Evolutionary conservation across 2,113 vertebrate species (phyloP).

Genomic region (Typhlomys cinereus): DNA sequence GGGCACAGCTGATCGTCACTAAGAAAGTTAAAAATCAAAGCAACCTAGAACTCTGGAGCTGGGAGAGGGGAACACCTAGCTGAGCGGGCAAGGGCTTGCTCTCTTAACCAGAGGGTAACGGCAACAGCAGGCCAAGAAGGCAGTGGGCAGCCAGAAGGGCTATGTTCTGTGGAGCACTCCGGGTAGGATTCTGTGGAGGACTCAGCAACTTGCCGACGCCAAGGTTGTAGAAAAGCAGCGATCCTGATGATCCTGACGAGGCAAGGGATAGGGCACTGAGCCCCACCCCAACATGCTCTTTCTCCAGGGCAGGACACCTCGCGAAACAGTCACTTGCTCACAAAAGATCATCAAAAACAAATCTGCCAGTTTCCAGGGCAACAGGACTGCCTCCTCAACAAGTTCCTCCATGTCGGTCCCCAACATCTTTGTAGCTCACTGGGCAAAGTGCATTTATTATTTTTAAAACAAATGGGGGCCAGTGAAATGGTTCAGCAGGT

Average conservation of each 20-base stretch:
- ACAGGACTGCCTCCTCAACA: neutral
- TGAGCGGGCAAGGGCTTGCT: neutral
- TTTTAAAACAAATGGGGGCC: too few relatives aligned
- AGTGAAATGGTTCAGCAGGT: too few relatives aligned
- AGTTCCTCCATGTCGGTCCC: conserved; percentile 48
- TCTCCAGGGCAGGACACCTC: neutral
- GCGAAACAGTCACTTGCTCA: neutral
- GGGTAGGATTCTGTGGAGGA: neutral
- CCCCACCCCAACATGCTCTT: neutral
- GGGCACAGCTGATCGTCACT: neutral
- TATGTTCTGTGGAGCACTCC: neutral
- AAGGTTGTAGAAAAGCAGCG: fast-evolving
- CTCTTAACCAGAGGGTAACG: neutral
- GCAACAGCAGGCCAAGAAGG: too few relatives aligned
- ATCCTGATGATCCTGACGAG: neutral
- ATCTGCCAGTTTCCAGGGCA: neutral
- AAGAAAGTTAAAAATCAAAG: conserved; percentile 10
- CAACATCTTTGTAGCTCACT: conserved; percentile 58
- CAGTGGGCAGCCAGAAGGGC: neutral
- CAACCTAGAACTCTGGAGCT: neutral
- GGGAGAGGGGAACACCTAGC: neutral
- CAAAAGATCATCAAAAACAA: neutral
- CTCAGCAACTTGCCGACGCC: neutral
- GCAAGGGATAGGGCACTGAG: neutral
- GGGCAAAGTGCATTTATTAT: conserved; percentile 42